Evolutionary conservation across 1,140 invertebrate genomes (phyloP), one percentile per base, ranked within the genome.

Genomic region (Callitettix versicolor): DNA sequence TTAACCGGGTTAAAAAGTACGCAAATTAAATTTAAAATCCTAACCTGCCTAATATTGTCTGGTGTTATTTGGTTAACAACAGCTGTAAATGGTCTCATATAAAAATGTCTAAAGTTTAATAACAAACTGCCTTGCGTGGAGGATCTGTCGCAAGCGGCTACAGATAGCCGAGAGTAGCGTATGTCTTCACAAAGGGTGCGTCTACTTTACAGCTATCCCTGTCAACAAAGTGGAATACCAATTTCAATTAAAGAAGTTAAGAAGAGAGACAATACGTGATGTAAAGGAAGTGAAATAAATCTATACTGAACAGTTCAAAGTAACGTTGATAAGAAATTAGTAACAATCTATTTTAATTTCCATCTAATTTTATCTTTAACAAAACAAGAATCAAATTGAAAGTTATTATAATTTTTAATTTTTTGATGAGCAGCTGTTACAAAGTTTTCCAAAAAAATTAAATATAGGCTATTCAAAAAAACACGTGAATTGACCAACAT

Each of bases 101-200:
- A 30, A 30, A 30, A 30, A 30, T 30, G 26, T 30, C 26, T 30
- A 30, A 30, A 30, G 9, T 30, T 30, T 30, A 30, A 9, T 30
- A 30, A 30, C 26, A 30, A 30, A 30, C 26, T 30, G 26, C 26
- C 26, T 30, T 30, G 26, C 9, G 9, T 30, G 26, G 3, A 30
- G 26, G 26, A 4, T 30, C 26, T 30, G 26, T 18, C 26, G 21
- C 30, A 21, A 38, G 48, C 26, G 22, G 43, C 84, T 86, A 91
- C 76, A 91, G 82, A 69, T 91, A 90, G 71, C 87, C 88, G 69
- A 90, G 78, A 57, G 86, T 90, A 65, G 86, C 85, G 70, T 91
- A 91, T 65, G 86, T 91, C 79, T 91, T 91, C 72, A 88, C 86
- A 77, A 90, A 91, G 66, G 86, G 84, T 68, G 82, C 79, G 69